Percentiles rank a stretch among this genome's conserved stretches.
phyloP scores from a whole-genome alignment of 2,797 vertebrate genomes.

The Chloroceryle amazona region DNA sequence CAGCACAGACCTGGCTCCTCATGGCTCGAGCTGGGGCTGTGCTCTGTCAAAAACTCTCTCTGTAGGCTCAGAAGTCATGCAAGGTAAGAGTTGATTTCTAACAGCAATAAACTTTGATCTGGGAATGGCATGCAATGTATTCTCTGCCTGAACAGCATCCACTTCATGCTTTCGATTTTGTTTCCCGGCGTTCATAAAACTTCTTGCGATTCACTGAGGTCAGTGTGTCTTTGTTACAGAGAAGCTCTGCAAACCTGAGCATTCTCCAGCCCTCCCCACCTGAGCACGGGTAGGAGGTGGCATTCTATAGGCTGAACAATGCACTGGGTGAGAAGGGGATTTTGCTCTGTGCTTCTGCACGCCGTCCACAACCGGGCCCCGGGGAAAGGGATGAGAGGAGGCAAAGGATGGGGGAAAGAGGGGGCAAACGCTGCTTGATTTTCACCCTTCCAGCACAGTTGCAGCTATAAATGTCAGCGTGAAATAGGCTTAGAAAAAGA shows the following conservation, averaged over 20 bases:
- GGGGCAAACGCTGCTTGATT: background rate
- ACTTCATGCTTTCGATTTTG: background rate
- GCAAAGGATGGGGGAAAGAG: background rate
- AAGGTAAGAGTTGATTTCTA: slow-evolving; percentile 20
- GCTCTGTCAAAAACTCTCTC: background rate
- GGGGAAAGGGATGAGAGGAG: background rate
- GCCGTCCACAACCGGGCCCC: background rate
- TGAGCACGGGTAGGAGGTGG: background rate
- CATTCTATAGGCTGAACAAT: background rate
- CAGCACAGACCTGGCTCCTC: background rate
- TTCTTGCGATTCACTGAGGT: background rate
- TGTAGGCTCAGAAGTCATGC: background rate
- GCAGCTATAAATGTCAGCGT: background rate
- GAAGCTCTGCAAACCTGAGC: background rate
- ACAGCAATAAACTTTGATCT: slow-evolving; percentile 30
- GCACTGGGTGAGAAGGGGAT: background rate
- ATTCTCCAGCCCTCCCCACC: background rate
- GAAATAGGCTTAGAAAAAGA: slow-evolving; percentile 28
- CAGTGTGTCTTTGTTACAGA: background rate
- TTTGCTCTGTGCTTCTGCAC: background rate
- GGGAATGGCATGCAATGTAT: background rate
- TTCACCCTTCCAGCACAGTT: background rate
- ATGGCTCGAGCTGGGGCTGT: background rate
- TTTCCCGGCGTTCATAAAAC: background rate
- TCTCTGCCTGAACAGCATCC: slow-evolving; percentile 14